A percentile compares a stretch with the other conserved stretches of the same genome.
These are phyloP conservation scores for Coenobita brevimanus DNA, from an alignment of 1,140 invertebrate species.

Conservation along the genomic window DNA sequence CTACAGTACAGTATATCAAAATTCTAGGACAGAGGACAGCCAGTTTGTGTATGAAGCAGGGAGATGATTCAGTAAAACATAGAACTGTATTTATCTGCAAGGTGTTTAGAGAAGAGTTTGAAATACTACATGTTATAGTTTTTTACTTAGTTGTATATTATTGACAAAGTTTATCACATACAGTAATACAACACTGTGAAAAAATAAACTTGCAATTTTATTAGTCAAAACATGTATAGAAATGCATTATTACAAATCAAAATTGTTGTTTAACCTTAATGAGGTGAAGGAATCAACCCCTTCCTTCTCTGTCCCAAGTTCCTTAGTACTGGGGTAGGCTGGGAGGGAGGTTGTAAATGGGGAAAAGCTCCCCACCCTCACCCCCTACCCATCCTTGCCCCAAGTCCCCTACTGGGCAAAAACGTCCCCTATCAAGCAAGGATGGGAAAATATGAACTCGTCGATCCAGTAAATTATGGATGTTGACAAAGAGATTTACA, in stretches of 20 bases:
- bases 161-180: conserved; percentile 59
- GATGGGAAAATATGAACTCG: too few relatives aligned
- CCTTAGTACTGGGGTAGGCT: neutral
- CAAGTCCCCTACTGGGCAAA: too few relatives aligned
- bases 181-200: conserved; percentile 58
- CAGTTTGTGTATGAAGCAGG: conserved; percentile 57
- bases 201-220: conserved; percentile 43
- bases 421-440: too few relatives aligned
- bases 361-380: too few relatives aligned
- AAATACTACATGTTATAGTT: conserved; percentile 63
- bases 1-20: conserved; percentile 37
- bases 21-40: conserved; percentile 57
- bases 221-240: conserved; percentile 51
- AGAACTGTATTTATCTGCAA: conserved; percentile 61
- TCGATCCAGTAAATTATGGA: too few relatives aligned
- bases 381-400: too few relatives aligned
- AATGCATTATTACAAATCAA: conserved; percentile 59
- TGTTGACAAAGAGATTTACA: too few relatives aligned
- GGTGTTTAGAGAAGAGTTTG: conserved; percentile 62
- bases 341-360: too few relatives aligned
- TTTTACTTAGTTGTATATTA: conserved; percentile 63
- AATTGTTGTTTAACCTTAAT: conserved; percentile 44
- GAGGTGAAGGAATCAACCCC: too few relatives aligned
- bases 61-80: conserved; percentile 58
- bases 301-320: conserved; percentile 9